Evolutionary conservation across 2,113 vertebrate species (phyloP).

Genomic region (Elachura formosa): DNA sequence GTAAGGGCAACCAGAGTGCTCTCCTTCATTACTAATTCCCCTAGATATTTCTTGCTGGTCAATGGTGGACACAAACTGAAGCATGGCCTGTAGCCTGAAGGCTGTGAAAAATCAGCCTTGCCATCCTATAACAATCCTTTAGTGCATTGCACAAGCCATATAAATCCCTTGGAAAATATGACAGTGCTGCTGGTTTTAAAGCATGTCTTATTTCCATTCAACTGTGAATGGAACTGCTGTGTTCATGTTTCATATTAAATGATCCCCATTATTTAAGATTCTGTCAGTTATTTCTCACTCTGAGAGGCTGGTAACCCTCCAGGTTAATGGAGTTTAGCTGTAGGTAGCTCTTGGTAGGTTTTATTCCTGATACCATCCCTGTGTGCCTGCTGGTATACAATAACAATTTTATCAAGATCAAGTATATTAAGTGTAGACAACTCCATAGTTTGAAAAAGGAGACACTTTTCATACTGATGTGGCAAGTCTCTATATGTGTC

Average conservation of each 20-base stretch:
- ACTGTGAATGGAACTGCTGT: fast-evolving
- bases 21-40: neutral
- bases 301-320: neutral
- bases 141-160: neutral
- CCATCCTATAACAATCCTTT: neutral
- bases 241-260: neutral
- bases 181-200: neutral
- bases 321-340: neutral
- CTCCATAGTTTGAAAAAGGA: neutral
- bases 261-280: neutral
- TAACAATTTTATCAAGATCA: neutral
- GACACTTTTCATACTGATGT: neutral
- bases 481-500: neutral
- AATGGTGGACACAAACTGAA: neutral
- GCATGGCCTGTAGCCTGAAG: neutral
- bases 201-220: neutral
- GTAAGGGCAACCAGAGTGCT: neutral
- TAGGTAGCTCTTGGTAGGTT: neutral
- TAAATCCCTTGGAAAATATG: neutral
- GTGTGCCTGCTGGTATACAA: neutral
- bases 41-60: neutral
- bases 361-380: neutral
- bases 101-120: neutral
- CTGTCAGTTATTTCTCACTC: neutral
- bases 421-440: neutral